Percentiles rank a stretch among this genome's conserved stretches.
Evolutionary conservation across 2,888 invertebrate genomes (phyloP).

Genomic region (Mythimna pallens): DNA sequence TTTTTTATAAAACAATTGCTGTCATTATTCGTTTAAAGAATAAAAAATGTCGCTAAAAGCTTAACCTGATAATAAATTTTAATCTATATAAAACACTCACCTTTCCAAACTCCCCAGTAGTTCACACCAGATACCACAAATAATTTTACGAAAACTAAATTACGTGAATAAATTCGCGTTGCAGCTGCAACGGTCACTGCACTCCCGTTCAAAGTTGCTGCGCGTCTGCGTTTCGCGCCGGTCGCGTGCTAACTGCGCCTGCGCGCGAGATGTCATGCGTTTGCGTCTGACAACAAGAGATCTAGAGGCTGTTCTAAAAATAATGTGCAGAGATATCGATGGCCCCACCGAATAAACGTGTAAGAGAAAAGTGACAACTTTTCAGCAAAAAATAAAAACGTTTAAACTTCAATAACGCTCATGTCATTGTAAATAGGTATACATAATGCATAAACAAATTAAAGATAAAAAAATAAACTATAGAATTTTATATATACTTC

Average conservation of each 20-base stretch:
- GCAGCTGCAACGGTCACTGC: conserved; percentile 40
- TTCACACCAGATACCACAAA: conserved; percentile 34
- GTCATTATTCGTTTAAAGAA: neutral
- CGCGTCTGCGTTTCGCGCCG: conserved; percentile 57
- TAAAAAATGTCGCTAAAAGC: neutral
- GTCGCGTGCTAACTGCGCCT: conserved; percentile 57
- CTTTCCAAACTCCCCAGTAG: conserved; percentile 18
- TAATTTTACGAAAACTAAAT: conserved; percentile 11
- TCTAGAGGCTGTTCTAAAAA: conserved; percentile 24
- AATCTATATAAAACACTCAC: conserved; percentile 33
- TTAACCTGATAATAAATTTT: neutral
- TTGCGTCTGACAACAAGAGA: conserved; percentile 22
- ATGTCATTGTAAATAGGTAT: too few relatives aligned
- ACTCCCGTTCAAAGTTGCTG: conserved; percentile 43
- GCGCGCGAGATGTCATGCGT: conserved; percentile 40
- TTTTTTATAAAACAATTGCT: neutral
- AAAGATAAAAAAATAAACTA: too few relatives aligned
- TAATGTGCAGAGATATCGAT: conserved; percentile 26
- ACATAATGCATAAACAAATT: too few relatives aligned
- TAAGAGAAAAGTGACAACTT: too few relatives aligned
- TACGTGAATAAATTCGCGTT: conserved; percentile 33
- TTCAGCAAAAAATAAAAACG: too few relatives aligned
- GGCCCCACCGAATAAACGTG: too few relatives aligned
- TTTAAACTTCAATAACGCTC: too few relatives aligned
- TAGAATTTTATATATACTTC: too few relatives aligned